phyloP scores from a whole-genome alignment of 1,140 invertebrate species.

The Stegodyphus mimosarum region DNA sequence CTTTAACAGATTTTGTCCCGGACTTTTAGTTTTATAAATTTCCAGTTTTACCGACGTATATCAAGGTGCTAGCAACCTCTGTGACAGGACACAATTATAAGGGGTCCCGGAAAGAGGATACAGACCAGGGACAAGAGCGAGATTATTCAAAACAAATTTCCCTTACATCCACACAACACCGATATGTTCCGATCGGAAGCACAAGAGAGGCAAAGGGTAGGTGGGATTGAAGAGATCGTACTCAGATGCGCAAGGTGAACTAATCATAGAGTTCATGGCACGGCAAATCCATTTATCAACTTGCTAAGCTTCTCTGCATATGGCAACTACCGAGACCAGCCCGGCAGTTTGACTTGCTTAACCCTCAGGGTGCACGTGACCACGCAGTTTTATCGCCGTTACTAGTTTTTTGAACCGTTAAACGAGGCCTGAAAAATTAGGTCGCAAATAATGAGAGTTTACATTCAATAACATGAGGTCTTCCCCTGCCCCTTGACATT shows the following conservation, averaged over 20 bases:
- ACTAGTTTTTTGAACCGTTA: background rate
- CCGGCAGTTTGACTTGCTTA: slow-evolving; percentile 25
- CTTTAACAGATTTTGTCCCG: no score
- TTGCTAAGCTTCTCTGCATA: background rate
- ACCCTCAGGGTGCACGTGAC: slow-evolving; percentile 3
- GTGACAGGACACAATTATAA: no score
- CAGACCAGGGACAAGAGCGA: no score
- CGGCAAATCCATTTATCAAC: slow-evolving; percentile 41
- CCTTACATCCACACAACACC: background rate
- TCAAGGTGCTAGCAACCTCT: no score
- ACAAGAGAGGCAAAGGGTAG: background rate
- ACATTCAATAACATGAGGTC: no score
- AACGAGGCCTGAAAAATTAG: no score
- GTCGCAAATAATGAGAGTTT: no score
- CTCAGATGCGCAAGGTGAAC: slow-evolving; percentile 27
- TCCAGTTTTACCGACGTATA: no score
- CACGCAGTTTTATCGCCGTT: background rate
- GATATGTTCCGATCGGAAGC: background rate
- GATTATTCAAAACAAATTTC: no score
- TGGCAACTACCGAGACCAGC: slow-evolving; percentile 15
- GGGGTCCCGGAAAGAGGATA: no score
- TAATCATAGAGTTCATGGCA: slow-evolving; percentile 40
- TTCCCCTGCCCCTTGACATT: no score
- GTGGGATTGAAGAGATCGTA: background rate
- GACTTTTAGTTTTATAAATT: no score